Base-by-base conservation (phyloP, 2,113 vertebrate species). In the Etia nguti region DNA sequence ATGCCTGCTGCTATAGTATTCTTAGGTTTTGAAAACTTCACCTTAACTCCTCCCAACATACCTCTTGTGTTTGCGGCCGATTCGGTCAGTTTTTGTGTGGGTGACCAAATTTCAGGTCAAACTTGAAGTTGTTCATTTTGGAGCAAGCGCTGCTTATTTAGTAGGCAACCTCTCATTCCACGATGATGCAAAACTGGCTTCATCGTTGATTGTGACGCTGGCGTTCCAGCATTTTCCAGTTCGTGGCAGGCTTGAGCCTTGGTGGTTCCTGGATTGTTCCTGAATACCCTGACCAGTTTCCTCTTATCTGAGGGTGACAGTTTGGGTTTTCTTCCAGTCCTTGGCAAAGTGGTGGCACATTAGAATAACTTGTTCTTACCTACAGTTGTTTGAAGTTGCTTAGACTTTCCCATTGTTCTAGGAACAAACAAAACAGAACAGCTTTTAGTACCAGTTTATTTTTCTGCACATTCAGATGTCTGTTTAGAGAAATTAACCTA, bases 81-180 rank as follows among this genome's bases (percentile, higher is more conserved):
- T 38, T 38, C 1, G 0, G 10, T 65, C 60, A 38, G 10, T 38
- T 22, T 68, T 20, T 68, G 2, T 65, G 60, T 65, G 60, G 0
- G 59, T 12, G 31, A 62, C 59, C 1, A 36, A 62, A 65, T 65
- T 36, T 62, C 59, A 62, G 31, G 59, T 62, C 59, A 62, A 62
- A 36, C 59, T 18, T 62, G 0, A 36, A 62, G 31, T 0, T 36
- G 18, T 62, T 62, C 0, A 0, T 62, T 62, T 62, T 38, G 60
- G 31, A 38, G 6, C 60, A 65, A 31, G 10, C 31, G 18, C 60
- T 38, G 31, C 60, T 65, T 65, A 12, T 65, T 62, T 62, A 62
- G 60, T 65, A 0, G 2, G 10, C 0, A 36, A 38, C 31, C 36
- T 65, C 31, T 65, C 10, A 65, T 65, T 8, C 18, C 2, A 5